Evolutionary conservation across 2,797 vertebrate genomes (phyloP), one percentile per base, ranked within the genome.

Genomic region (Anableps anableps): DNA sequence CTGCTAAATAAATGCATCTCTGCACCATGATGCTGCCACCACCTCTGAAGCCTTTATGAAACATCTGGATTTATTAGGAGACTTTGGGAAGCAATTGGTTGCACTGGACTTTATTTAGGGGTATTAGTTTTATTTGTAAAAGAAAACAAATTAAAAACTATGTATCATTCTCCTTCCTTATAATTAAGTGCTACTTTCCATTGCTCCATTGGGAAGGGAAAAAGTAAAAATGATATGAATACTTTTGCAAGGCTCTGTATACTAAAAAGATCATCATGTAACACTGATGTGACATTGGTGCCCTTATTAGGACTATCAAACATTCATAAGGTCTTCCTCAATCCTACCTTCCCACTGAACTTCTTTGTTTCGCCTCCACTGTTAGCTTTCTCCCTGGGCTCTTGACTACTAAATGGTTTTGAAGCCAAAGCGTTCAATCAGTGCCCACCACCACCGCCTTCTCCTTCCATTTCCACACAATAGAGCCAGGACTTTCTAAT

Each of bases 401-500:
- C 85, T 82, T 50, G 84, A 85, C 80, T 80, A 48, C 81, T 88
- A 88, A 91, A 90, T 90, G 86, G 85, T 78, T 84, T 89, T 86
- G 86, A 88, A 92, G 90, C 90, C 89, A 83, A 79, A 88, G 87
- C 81, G 85, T 81, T 92, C 88, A 83, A 88, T 93, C 92, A 88
- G 84, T 62, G 76, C 83, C 86, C 82, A 74, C 86, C 43, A 41
- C 84, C 74, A 34, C 86, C 74, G 43, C 87, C 83, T 58, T 82
- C 80, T 85, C 81, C 84, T 78, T 29, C 78, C 17, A 60, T 29
- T 48, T 68, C 83, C 81, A 73, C 80, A 91, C 87, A 85, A 89
- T 66, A 81, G 73, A 88, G 79, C 85, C 75, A 79, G 81, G 75
- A 78, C 83, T 88, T 89, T 85, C 83, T 92, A 94, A 93, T 94